Evolutionary conservation across 2,797 vertebrate genomes (phyloP).

Genomic region (Pseudotriccus pelzelni): DNA sequence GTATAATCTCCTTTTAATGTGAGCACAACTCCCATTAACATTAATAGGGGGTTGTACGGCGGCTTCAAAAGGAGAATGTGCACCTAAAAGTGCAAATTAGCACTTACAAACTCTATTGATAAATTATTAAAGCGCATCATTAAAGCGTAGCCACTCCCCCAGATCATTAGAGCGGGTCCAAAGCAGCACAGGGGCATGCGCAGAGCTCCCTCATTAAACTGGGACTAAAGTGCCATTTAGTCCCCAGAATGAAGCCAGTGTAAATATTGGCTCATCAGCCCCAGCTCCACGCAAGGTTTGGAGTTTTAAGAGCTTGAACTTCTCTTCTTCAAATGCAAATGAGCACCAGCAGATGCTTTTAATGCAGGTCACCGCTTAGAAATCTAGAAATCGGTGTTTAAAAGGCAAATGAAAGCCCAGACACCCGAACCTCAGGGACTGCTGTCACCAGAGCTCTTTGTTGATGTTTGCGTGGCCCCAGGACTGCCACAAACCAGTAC

Average conservation of each 20-base stretch:
- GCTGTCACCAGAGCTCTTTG: background rate
- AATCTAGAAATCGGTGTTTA: background rate
- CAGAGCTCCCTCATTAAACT: background rate
- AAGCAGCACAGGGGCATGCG: background rate
- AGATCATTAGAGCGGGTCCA: background rate
- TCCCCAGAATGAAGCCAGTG: background rate
- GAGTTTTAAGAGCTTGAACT: background rate
- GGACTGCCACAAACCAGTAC: accelerated
- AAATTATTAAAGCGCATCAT: conserved; percentile 68
- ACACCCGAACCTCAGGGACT: background rate
- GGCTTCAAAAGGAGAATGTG: conserved; percentile 49
- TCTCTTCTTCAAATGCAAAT: background rate
- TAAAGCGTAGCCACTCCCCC: conserved; percentile 45
- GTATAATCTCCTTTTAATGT: conserved; percentile 66
- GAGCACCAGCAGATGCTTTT: background rate
- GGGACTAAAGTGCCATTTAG: conserved; percentile 32
- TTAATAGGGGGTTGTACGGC: conserved; percentile 32
- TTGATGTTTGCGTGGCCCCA: background rate
- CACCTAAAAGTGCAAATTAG: conserved; percentile 66
- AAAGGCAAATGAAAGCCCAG: background rate
- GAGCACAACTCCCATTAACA: conserved; percentile 69
- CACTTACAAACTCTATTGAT: conserved; percentile 53
- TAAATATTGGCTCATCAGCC: conserved; percentile 43
- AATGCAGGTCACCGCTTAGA: background rate
- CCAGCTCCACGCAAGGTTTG: background rate